A percentile compares a stretch with the other conserved stretches of the same genome.
Evolutionary conservation across 2,888 invertebrate genomes (phyloP).

Genomic region (Onthophagus sagittarius): DNA sequence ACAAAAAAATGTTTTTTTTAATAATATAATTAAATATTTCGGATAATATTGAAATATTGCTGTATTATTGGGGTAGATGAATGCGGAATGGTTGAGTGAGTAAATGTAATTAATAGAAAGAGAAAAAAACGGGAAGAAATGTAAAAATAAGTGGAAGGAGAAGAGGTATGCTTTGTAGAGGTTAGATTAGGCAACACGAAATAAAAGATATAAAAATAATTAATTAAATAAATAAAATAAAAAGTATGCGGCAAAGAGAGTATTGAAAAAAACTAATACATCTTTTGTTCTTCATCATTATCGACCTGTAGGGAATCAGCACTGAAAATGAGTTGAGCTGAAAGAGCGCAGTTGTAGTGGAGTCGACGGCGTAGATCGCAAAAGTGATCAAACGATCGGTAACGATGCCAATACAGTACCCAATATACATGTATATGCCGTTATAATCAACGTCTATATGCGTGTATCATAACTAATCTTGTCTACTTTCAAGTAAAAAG

Average conservation of each 20-base stretch:
- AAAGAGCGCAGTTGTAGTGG: slow-evolving; percentile 9
- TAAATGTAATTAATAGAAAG: slow-evolving; percentile 21
- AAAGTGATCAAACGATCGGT: slow-evolving; percentile 10
- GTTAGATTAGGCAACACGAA: not conserved
- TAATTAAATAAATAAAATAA: slow-evolving; percentile 25
- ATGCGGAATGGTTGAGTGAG: slow-evolving; percentile 35
- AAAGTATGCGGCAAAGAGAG: slow-evolving; percentile 19
- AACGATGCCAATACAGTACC: slow-evolving; percentile 1
- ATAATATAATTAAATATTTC: not conserved
- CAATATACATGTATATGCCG: slow-evolving; percentile 13
- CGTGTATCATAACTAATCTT: not conserved
- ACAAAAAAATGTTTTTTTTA: slow-evolving; percentile 6
- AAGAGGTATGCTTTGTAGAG: slow-evolving; percentile 21
- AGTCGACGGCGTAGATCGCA: slow-evolving; percentile 10
- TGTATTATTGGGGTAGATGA: slow-evolving; percentile 40
- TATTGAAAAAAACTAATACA: slow-evolving; percentile 30
- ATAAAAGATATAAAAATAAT: slow-evolving; percentile 13
- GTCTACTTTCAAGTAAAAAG: slow-evolving; percentile 7
- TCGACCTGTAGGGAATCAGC: slow-evolving; percentile 23
- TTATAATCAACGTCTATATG: not conserved
- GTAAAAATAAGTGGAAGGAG: not conserved
- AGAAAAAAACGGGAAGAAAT: not conserved
- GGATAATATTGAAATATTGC: not conserved
- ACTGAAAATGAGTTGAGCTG: slow-evolving; percentile 22
- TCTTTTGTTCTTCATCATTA: slow-evolving; percentile 37